These are phyloP conservation scores for Tenrec ecaudatus DNA, from an alignment of 2,113 vertebrate species.

Conservation along the genomic window DNA sequence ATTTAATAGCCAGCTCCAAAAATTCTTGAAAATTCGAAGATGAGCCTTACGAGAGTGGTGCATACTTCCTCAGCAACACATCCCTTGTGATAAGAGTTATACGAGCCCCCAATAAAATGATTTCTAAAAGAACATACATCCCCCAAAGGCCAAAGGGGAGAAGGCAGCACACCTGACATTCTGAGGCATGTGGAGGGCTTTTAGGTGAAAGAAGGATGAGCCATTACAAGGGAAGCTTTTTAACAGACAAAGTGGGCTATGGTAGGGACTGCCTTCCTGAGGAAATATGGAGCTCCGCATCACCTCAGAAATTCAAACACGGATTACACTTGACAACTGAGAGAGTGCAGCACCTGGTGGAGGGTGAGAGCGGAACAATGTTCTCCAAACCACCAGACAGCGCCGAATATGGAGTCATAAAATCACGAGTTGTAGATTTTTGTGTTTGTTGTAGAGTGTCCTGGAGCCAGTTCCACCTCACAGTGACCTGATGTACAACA, in stretches of 20 bases:
- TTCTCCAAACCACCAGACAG: neutral
- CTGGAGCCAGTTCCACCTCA: too few relatives aligned
- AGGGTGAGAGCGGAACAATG: neutral
- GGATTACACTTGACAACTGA: neutral
- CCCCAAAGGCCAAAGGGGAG: neutral
- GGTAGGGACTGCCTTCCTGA: neutral
- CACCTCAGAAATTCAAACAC: constrained; percentile 38
- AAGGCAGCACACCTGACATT: neutral
- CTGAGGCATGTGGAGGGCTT: neutral
- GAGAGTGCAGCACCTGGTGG: neutral
- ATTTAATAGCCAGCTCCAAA: neutral
- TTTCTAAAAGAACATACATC: neutral
- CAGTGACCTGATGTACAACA: too few relatives aligned
- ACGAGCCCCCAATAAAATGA: too few relatives aligned
- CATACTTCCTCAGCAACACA: neutral
- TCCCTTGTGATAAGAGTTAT: neutral
- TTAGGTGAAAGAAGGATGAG: neutral
- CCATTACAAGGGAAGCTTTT: neutral
- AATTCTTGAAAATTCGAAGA: constrained; percentile 6
- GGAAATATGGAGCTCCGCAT: neutral
- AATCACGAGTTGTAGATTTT: neutral
- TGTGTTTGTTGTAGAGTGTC: too few relatives aligned
- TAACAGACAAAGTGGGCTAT: neutral
- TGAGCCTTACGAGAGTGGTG: neutral
- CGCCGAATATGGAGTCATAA: neutral